phyloP scores from a whole-genome alignment of 2,888 invertebrate species.

The Microplitis deprimator region DNA sequence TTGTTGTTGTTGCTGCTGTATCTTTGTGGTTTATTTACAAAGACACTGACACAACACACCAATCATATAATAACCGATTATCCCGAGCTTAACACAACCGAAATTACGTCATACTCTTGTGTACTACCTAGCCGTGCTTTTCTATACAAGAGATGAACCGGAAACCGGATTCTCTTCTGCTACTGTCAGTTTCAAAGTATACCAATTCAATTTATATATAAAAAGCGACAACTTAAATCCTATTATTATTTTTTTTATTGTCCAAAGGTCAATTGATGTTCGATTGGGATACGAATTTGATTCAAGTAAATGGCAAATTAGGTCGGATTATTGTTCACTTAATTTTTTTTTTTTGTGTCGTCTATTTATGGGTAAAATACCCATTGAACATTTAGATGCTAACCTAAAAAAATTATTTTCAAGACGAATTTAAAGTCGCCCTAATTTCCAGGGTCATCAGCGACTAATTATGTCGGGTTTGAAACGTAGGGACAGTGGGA shows the following conservation, averaged over 20 bases:
- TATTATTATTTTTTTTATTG: background rate
- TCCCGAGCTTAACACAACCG: background rate
- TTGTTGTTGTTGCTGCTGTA: background rate
- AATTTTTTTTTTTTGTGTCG: constrained; percentile 22
- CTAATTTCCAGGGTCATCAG: no score
- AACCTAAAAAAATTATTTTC: no score
- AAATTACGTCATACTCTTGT: background rate
- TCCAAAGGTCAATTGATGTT: constrained; percentile 14
- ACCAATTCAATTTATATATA: background rate
- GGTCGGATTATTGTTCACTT: constrained; percentile 40
- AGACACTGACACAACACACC: constrained; percentile 20
- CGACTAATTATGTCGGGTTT: no score
- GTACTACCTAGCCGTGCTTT: background rate
- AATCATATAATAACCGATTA: constrained; percentile 12
- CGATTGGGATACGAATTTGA: constrained; percentile 17
- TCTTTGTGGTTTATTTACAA: constrained; percentile 26
- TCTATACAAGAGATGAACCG: constrained; percentile 2
- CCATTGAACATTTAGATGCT: no score
- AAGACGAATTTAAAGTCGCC: no score
- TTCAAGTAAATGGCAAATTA: constrained; percentile 5
- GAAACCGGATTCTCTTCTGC: constrained; percentile 7
- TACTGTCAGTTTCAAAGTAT: constrained; percentile 9
- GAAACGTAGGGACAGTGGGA: no score
- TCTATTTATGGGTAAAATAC: background rate
- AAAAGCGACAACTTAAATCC: background rate